Evolutionary conservation across 2,113 vertebrate species (phyloP).

Genomic region (Xyrauchen texanus): DNA sequence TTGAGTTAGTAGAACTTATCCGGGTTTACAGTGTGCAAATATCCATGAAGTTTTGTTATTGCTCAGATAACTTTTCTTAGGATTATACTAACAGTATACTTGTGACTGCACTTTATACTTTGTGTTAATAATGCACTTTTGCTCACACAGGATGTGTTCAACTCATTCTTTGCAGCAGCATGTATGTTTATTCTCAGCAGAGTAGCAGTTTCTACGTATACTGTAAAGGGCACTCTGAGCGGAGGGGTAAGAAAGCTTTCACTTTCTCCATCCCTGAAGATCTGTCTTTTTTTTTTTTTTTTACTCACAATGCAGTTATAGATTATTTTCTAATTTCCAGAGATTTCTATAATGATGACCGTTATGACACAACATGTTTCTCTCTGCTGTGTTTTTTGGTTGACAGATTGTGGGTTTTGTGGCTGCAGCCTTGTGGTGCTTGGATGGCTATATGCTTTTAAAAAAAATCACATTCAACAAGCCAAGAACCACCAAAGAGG

Average conservation of each 20-base stretch:
- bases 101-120: neutral
- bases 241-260: constrained; percentile 82
- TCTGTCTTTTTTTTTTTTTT: no score
- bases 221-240: constrained; percentile 57
- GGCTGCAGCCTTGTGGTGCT: constrained; percentile 8
- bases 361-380: no score
- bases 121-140: neutral
- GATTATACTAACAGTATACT: neutral
- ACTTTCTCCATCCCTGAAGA: no score
- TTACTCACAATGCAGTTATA: no score
- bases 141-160: constrained; percentile 79
- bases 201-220: constrained; percentile 69
- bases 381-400: constrained; percentile 10
- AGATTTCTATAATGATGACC: no score
- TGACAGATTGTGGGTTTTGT: constrained; percentile 54
- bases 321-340: no score
- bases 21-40: no score
- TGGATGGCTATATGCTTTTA: constrained; percentile 68
- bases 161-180: constrained; percentile 74
- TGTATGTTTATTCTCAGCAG: constrained; percentile 77
- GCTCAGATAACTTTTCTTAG: no score
- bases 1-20: no score
- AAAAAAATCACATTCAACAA: constrained; percentile 76
- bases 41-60: neutral
- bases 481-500: constrained; percentile 28